These are phyloP conservation scores for Lepidurus packardi DNA, from an alignment of 1,140 invertebrate species.

Conservation along the genomic window DNA sequence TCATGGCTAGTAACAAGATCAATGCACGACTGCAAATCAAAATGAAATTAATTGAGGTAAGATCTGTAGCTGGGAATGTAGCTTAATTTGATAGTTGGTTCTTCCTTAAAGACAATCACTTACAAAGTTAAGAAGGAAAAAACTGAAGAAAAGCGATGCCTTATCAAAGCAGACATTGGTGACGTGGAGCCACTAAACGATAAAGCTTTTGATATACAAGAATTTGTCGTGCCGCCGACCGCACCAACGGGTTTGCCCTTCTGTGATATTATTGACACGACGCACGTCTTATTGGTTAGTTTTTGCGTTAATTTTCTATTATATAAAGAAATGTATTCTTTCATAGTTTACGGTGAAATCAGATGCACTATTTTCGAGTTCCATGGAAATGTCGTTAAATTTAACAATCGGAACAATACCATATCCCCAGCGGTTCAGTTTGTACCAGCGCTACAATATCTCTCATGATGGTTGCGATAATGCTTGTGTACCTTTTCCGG, in stretches of 20 bases:
- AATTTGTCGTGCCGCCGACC: conserved; percentile 25
- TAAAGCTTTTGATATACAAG: conserved; percentile 24
- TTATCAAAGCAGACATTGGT: conserved; percentile 4
- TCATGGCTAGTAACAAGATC: conserved; percentile 25
- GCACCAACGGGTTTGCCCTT: conserved; percentile 28
- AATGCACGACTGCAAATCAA: neutral
- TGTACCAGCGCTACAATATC: conserved; percentile 4
- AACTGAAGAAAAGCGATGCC: conserved; percentile 10
- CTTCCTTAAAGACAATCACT: conserved; percentile 24
- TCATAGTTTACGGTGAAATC: conserved; percentile 28
- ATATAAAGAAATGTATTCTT: neutral
- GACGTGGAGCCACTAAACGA: neutral
- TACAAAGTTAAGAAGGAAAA: conserved; percentile 29
- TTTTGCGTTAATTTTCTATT: neutral
- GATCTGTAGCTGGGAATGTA: neutral
- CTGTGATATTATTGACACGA: conserved; percentile 28
- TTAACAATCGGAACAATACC: conserved; percentile 32
- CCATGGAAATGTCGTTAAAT: conserved; percentile 26
- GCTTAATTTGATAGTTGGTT: no score
- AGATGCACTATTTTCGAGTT: conserved; percentile 12
- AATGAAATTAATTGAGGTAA: conserved; percentile 31
- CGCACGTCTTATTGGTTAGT: conserved; percentile 25
- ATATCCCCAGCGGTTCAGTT: conserved; percentile 8
- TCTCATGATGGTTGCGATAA: no score
- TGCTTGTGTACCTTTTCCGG: no score